Conservation (phyloP, 2,113 vertebrate genomes). For the Labeo rohita region DNA sequence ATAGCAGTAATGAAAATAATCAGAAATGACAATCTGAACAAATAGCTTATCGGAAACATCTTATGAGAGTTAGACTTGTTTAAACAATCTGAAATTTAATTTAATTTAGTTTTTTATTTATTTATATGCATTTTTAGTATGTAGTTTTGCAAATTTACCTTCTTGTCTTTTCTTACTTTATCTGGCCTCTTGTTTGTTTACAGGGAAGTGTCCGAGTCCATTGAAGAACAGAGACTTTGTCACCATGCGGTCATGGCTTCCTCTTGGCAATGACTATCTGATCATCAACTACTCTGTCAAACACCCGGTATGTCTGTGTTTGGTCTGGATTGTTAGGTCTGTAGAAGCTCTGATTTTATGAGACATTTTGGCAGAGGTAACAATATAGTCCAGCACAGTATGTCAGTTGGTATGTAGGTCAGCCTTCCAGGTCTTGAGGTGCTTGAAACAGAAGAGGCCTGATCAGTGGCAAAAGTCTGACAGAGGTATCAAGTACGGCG, state of each 20-base stretch:
- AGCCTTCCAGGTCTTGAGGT: constrained; percentile 46
- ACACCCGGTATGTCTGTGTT: constrained; percentile 76
- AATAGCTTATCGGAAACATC: neutral
- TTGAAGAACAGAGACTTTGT: constrained; percentile 90
- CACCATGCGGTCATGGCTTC: constrained; percentile 87
- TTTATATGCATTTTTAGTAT: no score
- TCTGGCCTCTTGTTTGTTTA: constrained; percentile 26
- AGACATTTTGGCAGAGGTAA: constrained; percentile 13
- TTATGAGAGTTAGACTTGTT: neutral
- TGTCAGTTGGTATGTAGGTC: constrained; percentile 51
- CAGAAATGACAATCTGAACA: no score
- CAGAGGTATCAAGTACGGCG: constrained; percentile 47
- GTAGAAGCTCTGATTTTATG: constrained; percentile 43
- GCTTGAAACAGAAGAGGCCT: constrained; percentile 48
- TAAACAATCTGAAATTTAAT: no score
- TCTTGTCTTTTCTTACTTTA: neutral
- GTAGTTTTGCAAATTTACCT: neutral
- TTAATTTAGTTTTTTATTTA: no score
- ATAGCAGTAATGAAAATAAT: no score
- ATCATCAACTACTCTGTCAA: constrained; percentile 92
- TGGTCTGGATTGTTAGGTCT: constrained; percentile 26
- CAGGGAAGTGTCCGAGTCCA: constrained; percentile 79
- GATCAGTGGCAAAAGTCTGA: constrained; percentile 55
- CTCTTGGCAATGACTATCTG: constrained; percentile 85
- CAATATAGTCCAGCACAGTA: constrained; percentile 40